phyloP scores from a whole-genome alignment of 2,888 invertebrate species.

The Trissonchulus sp. region DNA sequence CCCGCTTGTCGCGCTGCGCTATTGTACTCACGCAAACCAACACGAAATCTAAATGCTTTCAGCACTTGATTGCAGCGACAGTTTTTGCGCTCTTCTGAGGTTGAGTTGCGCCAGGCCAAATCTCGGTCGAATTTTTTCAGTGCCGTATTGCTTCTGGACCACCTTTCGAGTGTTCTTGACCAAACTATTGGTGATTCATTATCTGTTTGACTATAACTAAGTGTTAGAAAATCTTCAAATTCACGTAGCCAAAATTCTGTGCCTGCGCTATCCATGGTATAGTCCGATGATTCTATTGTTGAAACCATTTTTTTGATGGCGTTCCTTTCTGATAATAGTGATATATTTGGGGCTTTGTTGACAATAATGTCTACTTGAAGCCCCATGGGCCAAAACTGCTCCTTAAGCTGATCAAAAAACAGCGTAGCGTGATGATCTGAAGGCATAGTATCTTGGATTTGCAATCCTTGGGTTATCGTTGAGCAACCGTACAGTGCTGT shows the following conservation, averaged over 20 bases:
- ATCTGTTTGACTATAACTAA: neutral
- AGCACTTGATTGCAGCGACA: neutral
- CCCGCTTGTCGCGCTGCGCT: constrained; percentile 45
- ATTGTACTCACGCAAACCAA: constrained; percentile 41
- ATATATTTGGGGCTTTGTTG: constrained; percentile 45
- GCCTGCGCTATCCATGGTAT: constrained; percentile 17
- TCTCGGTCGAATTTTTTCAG: neutral
- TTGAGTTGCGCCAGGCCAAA: neutral
- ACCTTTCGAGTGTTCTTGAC: neutral
- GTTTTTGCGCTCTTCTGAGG: neutral
- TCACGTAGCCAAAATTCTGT: constrained; percentile 19
- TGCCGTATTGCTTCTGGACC: neutral
- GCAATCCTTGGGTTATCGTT: constrained; percentile 77
- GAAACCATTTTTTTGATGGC: neutral
- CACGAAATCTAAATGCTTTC: constrained; percentile 7
- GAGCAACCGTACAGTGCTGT: constrained; percentile 78
- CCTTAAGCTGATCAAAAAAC: constrained; percentile 81
- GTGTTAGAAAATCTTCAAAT: neutral
- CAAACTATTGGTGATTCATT: neutral
- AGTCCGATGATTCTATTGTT: constrained; percentile 8
- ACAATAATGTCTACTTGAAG: constrained; percentile 38
- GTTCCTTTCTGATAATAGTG: constrained; percentile 34
- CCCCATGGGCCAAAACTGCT: constrained; percentile 63
- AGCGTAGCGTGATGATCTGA: constrained; percentile 80
- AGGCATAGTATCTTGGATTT: constrained; percentile 77